Evolutionary conservation across 92 coral and sea anemone species (phyloP), one percentile per base, ranked within the genome.

Genomic region (Siderastrea radians): DNA sequence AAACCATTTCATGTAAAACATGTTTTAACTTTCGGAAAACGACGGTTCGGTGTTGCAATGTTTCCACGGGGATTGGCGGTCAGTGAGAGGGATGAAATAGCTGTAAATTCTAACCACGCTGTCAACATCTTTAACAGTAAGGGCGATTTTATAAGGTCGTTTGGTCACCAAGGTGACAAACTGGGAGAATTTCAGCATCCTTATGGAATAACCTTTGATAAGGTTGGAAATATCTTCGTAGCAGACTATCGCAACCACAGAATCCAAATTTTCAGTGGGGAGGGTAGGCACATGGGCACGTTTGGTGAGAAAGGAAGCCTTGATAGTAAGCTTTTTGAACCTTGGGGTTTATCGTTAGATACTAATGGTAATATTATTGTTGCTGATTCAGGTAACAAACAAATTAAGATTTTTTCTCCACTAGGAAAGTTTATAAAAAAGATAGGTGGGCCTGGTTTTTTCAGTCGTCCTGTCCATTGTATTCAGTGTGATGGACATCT

Each of bases 21-120:
- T 9, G 57, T 53, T 5, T 53, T 53, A 5, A 26, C 38, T 26
- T 26, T 26, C 38, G 38, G 38, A 26, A 26, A 26, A 26, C 38
- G 38, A 26, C 6, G 10, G 5, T 53, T 9, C 6, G 5, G 6
- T 53, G 57, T 53, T 17, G 72, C 68, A 72, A 59, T n/a, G 87
- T 83, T 83, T 16, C 87, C 87, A 2, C 50, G 71, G 17, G 87
- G 87, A 26, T 14, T 83, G 26, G 87, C 87, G 6, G 61, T 83
- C 46, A 72, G 72, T 38, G 61, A 48, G 55, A 60, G 8, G 49
- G 72, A 79, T 9, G 80, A 83, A 68, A 72, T 83, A 38, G 87
- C 87, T 13, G 70, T 84, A 19, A 79, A 54, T 3, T 79, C 70
- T 59, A 84, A 84, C 70, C 80, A 84, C 43, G 61, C 79, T 44